Conservation (phyloP, 1,140 invertebrate species). For the Akabosia matsudoensis region DNA sequence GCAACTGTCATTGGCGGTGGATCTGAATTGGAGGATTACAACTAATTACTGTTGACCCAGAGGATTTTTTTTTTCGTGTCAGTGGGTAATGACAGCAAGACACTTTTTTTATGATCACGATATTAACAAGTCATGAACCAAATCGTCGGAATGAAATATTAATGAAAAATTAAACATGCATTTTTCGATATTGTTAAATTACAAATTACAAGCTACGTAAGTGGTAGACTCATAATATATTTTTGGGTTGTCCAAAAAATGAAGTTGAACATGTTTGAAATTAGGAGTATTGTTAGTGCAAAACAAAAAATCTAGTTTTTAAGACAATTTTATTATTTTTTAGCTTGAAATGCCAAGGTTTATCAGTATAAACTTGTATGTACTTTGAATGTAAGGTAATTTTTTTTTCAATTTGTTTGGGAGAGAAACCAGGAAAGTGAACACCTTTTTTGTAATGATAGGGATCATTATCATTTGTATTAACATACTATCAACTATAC, state of each 20-base stretch:
- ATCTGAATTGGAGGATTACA: not conserved
- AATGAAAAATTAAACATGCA: conserved; percentile 1
- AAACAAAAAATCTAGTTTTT: too few relatives aligned
- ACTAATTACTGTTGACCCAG: not conserved
- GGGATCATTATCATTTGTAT: conserved; percentile 7
- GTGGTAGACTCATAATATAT: not conserved
- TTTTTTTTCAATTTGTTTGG: too few relatives aligned
- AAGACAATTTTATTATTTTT: too few relatives aligned
- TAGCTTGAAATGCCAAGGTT: too few relatives aligned
- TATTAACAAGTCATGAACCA: not conserved
- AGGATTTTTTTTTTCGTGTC: conserved; percentile 11
- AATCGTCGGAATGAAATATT: not conserved
- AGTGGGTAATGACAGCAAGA: not conserved
- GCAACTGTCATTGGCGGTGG: not conserved
- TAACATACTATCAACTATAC: conserved; percentile 1
- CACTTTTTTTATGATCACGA: conserved; percentile 4
- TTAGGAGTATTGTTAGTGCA: not conserved
- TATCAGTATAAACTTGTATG: not conserved
- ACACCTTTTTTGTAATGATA: conserved; percentile 3
- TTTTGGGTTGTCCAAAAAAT: not conserved
- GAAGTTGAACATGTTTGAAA: not conserved
- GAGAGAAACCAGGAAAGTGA: too few relatives aligned
- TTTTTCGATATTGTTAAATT: not conserved
- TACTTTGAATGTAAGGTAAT: not conserved
- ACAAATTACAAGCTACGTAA: not conserved